A percentile compares a stretch with the other conserved stretches of the same genome.
These are phyloP conservation scores for Enteromius radiatus DNA, from an alignment of 2,797 vertebrate species.

Conservation along the genomic window DNA sequence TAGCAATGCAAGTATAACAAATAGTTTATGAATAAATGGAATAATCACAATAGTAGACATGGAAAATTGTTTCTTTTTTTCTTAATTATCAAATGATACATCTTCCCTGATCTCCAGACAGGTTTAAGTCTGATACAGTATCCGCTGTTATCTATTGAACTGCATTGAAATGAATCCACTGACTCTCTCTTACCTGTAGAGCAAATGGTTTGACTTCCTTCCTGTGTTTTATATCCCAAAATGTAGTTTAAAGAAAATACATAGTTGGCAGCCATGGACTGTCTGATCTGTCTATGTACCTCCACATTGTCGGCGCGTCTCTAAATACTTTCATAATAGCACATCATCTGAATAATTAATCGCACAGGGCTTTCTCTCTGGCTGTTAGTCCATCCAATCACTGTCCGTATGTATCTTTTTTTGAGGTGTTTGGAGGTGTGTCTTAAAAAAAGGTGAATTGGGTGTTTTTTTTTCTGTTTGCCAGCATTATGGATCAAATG, in stretches of 20 bases:
- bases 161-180: background rate
- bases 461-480: conserved; percentile 38
- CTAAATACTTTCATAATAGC: conserved; percentile 46
- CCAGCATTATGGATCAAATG: conserved; percentile 52
- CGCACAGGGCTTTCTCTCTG: conserved; percentile 33
- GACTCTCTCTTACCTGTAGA: conserved; percentile 33
- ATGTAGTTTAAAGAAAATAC: background rate
- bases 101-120: background rate
- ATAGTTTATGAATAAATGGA: background rate
- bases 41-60: background rate
- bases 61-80: background rate
- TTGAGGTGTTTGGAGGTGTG: conserved; percentile 51
- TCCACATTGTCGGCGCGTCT: conserved; percentile 21
- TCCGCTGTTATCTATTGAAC: background rate
- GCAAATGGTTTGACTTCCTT: conserved; percentile 20
- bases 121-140: background rate
- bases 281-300: conserved; percentile 29
- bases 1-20: no score
- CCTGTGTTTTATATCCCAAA: conserved; percentile 6
- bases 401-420: conserved; percentile 14
- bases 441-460: conserved; percentile 44
- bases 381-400: conserved; percentile 39
- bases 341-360: conserved; percentile 44
- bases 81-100: background rate
- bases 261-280: conserved; percentile 11